Evolutionary conservation across 2,113 vertebrate species (phyloP).

Genomic region (Panthera tigris): DNA sequence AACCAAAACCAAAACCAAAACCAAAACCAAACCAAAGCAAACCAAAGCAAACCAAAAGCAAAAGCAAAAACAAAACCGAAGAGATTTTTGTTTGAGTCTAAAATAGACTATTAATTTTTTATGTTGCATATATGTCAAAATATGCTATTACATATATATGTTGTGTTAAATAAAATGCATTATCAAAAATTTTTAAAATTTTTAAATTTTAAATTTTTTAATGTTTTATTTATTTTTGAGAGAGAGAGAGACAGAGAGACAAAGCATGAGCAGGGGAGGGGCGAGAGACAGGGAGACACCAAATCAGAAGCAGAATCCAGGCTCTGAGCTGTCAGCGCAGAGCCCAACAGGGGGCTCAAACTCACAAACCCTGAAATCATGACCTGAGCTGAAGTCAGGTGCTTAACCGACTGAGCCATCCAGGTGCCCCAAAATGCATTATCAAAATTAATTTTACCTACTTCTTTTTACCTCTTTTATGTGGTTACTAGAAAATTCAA

Average conservation of each 20-base stretch:
- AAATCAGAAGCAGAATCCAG: too few species aligned
- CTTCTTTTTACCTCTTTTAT: background rate
- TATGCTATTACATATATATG: background rate
- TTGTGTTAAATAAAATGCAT: background rate
- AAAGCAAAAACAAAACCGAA: background rate
- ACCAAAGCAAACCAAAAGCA: background rate
- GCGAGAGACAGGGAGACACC: too few species aligned
- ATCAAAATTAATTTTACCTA: background rate
- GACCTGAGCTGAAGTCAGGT: too few species aligned
- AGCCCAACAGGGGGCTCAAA: too few species aligned
- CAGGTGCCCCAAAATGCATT: background rate
- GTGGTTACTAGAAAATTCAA: background rate
- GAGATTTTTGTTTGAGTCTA: background rate
- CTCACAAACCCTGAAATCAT: too few species aligned
- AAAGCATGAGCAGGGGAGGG: too few species aligned
- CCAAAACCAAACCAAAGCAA: background rate
- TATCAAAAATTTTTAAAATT: background rate
- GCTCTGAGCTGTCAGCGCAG: too few species aligned
- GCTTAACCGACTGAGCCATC: too few species aligned
- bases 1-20: too few species aligned
- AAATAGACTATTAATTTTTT: background rate
- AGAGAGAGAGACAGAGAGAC: too few species aligned
- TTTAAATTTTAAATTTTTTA: too few species aligned
- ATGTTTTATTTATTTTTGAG: too few species aligned
- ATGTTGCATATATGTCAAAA: background rate